A percentile compares a stretch with the other conserved stretches of the same genome.
Conservation (phyloP, 1,140 invertebrate genomes). For the Latrodectus geometricus region DNA sequence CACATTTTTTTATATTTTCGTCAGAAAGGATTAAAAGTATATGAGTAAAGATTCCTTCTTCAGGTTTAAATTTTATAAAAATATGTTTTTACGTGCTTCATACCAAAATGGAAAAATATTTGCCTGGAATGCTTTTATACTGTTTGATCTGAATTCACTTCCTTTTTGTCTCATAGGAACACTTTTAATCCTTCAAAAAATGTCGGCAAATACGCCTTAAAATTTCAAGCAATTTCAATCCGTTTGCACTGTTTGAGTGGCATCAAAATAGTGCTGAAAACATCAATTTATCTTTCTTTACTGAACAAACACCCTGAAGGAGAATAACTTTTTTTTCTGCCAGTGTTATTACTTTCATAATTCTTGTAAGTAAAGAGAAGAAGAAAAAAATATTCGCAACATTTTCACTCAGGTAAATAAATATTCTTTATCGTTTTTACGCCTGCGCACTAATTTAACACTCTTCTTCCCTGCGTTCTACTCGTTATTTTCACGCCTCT, state of each 20-base stretch:
- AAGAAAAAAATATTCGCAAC: background rate
- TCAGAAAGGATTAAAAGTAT: too few relatives aligned
- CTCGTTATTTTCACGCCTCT: conserved; percentile 5
- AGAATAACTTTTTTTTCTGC: background rate
- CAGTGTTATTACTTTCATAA: background rate
- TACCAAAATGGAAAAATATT: too few relatives aligned
- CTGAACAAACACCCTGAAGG: background rate
- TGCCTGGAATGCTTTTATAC: too few relatives aligned
- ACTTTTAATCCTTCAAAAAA: background rate
- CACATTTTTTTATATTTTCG: too few relatives aligned
- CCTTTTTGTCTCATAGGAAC: background rate
- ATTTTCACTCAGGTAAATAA: background rate
- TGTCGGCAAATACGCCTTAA: background rate
- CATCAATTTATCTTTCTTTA: background rate
- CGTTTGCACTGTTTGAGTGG: background rate
- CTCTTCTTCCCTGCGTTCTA: background rate
- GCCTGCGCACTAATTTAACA: conserved; percentile 1
- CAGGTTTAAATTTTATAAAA: too few relatives aligned
- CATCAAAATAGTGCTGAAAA: background rate
- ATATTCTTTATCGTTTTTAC: background rate
- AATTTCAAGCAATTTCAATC: background rate
- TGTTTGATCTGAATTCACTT: too few relatives aligned
- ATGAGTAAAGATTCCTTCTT: too few relatives aligned
- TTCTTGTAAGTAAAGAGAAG: too few relatives aligned
- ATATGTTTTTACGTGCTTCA: too few relatives aligned